phyloP scores from a whole-genome alignment of 2,888 invertebrate genomes.

The Euproctis similis region DNA sequence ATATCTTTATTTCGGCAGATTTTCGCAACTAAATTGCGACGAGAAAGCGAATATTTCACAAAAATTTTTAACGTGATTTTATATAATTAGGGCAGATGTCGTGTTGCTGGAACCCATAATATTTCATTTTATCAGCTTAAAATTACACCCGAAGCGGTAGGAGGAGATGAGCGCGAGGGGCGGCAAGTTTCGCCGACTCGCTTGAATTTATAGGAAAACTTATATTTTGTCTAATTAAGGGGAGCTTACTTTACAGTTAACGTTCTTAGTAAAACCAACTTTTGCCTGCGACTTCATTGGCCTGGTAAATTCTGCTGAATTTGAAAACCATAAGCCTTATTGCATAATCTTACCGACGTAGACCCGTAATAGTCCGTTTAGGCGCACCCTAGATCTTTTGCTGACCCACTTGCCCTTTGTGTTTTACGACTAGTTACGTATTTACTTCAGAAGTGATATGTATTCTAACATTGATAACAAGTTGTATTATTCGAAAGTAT shows the following conservation, averaged over 20 bases:
- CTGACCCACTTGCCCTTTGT: no score
- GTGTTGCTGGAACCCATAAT: conserved; percentile 49
- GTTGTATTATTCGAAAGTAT: no score
- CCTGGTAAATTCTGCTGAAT: no score
- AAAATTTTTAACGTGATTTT: conserved; percentile 63
- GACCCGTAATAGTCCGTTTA: no score
- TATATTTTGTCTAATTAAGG: conserved; percentile 71
- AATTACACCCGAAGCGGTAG: conserved; percentile 54
- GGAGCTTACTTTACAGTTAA: conserved; percentile 56
- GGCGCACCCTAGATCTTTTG: no score
- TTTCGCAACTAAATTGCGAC: conserved; percentile 41
- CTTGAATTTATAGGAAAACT: conserved; percentile 72
- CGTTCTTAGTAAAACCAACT: no score
- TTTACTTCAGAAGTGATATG: no score
- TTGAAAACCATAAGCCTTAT: no score
- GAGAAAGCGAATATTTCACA: conserved; percentile 49
- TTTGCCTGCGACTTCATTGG: no score
- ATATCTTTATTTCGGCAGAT: conserved; percentile 54
- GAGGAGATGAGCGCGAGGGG: conserved; percentile 60
- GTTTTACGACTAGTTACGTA: no score
- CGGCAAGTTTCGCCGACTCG: conserved; percentile 60
- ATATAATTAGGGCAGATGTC: conserved; percentile 60
- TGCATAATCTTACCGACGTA: no score
- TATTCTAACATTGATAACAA: no score
- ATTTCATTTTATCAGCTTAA: conserved; percentile 72